Evolutionary conservation across 1,140 invertebrate genomes (phyloP).

Genomic region (Eumeta japonica): DNA sequence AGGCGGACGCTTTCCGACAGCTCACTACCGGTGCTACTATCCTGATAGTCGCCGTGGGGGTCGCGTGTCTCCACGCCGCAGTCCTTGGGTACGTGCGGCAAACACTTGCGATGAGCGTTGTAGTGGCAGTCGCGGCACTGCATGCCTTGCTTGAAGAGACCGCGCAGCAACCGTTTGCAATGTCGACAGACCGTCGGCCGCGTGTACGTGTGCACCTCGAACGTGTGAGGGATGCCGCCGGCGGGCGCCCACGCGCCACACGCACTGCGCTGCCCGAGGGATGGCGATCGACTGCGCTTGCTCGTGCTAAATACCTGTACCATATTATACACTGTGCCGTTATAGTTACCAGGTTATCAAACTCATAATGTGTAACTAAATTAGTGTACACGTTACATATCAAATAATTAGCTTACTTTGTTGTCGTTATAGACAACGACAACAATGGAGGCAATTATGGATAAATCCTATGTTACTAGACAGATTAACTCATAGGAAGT

Average conservation of each 20-base stretch:
- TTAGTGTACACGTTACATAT: no score
- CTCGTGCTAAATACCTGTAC: constrained; percentile 9
- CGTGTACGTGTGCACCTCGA: constrained; percentile 90
- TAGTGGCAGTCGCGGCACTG: constrained; percentile 99
- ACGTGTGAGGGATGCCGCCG: constrained; percentile 85
- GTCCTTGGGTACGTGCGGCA: constrained; percentile 91
- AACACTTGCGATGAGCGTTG: constrained; percentile 97
- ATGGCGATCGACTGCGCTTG: constrained; percentile 65
- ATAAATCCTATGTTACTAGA: no score
- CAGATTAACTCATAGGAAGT: no score
- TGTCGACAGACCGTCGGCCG: constrained; percentile 93
- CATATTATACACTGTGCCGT: neutral
- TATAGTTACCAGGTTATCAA: neutral
- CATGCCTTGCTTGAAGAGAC: constrained; percentile 94
- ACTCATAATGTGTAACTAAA: neutral
- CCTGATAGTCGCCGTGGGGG: constrained; percentile 63
- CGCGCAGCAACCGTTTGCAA: constrained; percentile 93
- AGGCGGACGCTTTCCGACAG: constrained; percentile 45
- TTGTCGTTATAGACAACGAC: no score
- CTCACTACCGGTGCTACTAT: constrained; percentile 69
- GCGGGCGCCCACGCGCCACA: constrained; percentile 11
- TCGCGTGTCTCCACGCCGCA: constrained; percentile 83
- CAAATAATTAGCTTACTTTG: no score
- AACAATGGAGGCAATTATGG: no score
- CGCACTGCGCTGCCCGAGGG: constrained; percentile 67